Evolutionary conservation across 2,797 vertebrate genomes (phyloP).

Genomic region (Acanthurus tractus): DNA sequence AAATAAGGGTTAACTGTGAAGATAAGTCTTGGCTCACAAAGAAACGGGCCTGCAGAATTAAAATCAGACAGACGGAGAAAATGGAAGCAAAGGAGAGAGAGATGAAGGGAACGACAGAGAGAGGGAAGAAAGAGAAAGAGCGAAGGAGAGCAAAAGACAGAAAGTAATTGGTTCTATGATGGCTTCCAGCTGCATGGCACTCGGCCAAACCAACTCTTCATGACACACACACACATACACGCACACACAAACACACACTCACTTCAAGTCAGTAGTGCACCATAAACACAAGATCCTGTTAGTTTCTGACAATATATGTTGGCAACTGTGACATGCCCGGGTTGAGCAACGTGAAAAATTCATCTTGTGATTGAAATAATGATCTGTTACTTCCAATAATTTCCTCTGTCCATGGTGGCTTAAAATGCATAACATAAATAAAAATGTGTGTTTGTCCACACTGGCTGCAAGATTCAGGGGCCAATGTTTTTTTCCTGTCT

Average conservation of each 20-base stretch:
- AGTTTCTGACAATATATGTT: conserved; percentile 64
- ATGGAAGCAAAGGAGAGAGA: conserved; percentile 58
- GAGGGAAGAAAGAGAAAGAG: conserved; percentile 54
- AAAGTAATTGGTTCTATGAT: conserved; percentile 96
- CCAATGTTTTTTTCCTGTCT: not conserved
- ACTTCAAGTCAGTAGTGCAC: conserved; percentile 51
- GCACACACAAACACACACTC: conserved; percentile 12
- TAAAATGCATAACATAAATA: conserved; percentile 32
- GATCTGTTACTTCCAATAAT: conserved; percentile 39
- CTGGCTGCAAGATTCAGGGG: not conserved
- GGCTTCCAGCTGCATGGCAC: conserved; percentile 94
- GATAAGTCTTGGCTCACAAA: conserved; percentile 46
- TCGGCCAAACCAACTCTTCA: conserved; percentile 84
- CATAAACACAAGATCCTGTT: conserved; percentile 56
- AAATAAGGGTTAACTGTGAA: conserved; percentile 50
- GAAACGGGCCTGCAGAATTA: conserved; percentile 62
- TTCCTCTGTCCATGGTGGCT: conserved; percentile 21
- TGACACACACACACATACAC: conserved; percentile 44
- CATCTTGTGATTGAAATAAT: conserved; percentile 64
- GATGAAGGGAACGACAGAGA: conserved; percentile 63
- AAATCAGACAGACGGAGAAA: conserved; percentile 75
- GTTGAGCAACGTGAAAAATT: conserved; percentile 49
- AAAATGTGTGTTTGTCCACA: conserved; percentile 29
- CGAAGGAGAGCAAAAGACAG: conserved; percentile 84
- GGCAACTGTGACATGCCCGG: conserved; percentile 49